Conservation (phyloP, 2,113 vertebrate species). For the Steatornis caripensis region DNA sequence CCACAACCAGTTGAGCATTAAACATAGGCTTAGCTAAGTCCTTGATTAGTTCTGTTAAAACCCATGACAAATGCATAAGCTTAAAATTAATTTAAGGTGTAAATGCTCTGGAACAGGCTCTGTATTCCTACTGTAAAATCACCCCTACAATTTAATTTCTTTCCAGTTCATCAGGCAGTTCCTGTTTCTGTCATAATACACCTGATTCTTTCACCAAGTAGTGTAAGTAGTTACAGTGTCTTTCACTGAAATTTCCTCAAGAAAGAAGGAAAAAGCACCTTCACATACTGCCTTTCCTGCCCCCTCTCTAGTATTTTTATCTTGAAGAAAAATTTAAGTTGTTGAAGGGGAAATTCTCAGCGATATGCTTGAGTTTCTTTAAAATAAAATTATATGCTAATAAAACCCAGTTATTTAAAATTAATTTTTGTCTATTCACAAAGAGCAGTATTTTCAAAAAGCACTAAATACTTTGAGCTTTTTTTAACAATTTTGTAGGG, state of each 20-base stretch:
- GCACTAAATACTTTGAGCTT: neutral
- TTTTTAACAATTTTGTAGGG: neutral
- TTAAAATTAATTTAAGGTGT: neutral
- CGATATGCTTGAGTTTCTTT: neutral
- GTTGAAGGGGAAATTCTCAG: neutral
- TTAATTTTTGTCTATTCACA: neutral
- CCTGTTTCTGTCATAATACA: neutral
- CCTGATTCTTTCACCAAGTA: accelerated
- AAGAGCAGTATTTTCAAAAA: neutral
- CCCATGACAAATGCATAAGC: neutral
- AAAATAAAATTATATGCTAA: neutral
- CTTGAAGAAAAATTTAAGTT: neutral
- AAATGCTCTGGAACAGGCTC: neutral
- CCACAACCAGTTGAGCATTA: neutral
- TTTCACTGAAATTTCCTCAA: neutral
- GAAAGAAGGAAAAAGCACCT: neutral
- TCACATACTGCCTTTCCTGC: neutral
- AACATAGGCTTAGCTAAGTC: neutral
- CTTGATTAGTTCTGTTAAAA: neutral
- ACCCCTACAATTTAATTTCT: neutral
- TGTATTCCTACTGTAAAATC: neutral
- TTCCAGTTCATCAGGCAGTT: neutral
- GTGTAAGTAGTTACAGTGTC: accelerated
- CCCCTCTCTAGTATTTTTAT: neutral
- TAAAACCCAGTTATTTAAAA: neutral